Evolutionary conservation across 2,888 invertebrate species (phyloP), one percentile per base, ranked within the genome.

Genomic region (Machimus rusticus): DNA sequence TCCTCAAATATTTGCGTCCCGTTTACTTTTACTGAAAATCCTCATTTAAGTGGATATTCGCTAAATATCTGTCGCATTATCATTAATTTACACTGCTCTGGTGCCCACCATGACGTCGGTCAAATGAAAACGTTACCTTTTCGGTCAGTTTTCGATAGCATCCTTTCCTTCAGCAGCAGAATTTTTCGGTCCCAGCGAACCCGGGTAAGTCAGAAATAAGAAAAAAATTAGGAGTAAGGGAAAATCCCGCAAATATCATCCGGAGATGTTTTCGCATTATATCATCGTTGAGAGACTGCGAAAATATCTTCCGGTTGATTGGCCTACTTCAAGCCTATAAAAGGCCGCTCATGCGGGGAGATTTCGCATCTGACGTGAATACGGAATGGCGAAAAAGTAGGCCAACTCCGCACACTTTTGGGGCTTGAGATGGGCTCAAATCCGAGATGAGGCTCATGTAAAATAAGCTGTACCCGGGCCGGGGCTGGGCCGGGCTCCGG

Each of bases 251-350:
- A 74, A 85, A 85, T 85, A 43, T 34, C 74, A 74, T 39, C 37
- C 12, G 1, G 16, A 74, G 85, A 66, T 66, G 66, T 66, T 66
- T 66, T 66, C 66, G 66, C 66, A 66, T 66, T 66, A 66, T 85
- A 85, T 85, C 74, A 85, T 43, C 74, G 46, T 51, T 85, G 85
- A 74, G 46, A 85, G 85, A 74, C 85, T 85, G 85, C 74, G 74
- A 85, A 85, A 85, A 85, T 85, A 85, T 85, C 85, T 74, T 85
- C 85, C 74, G 85, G 74, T 74, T 85, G 85, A 85, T 85, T 85
- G 85, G 85, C 28, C 74, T 43, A 85, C 85, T 74, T 74, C 57
- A 37, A 34, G 66, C 84, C 84, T 74, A 84, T 84, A 74, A 85
- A 85, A 31, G 74, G 37, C 31, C 46, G 85, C 34, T 85, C 74